Base-by-base conservation (phyloP, 2,888 invertebrate genomes). In the Rhingia rostrata region DNA sequence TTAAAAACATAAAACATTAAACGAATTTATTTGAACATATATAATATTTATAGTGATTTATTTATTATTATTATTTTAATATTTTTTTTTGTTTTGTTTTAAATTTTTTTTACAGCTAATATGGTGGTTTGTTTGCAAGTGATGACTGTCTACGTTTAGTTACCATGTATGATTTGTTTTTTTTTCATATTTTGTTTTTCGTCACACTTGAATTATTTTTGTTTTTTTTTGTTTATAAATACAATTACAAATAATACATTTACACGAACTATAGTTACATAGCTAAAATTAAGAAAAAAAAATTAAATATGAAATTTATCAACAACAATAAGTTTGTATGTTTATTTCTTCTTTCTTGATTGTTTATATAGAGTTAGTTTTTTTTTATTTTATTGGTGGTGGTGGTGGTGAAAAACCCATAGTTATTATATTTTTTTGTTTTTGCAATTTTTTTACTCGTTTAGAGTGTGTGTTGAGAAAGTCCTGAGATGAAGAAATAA, bases 111-210 rank as follows among this genome's bases (percentile, higher is more conserved):
- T 83, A 83, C 73, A 83, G 79, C 83, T 83, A 83, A 83, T 83
- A 83, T 83, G 83, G 83, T 83, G 83, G 83, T 83, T 83, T 83
- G 83, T 79, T 83, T 83, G 83, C 79, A 83, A 83, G 83, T 83
- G 83, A 83, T 83, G 83, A 83, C 83, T 83, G 51, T 83, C 73
- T 78, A 83, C 79, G 49, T 73, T 73, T 83, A 79, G 83, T 83
- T 83, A 83, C 83, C 83, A 83, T 83, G 51, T 66, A 69, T 51
- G 41, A 22, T 22, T 22, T 22, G 22, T 22, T 61, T 49, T 78
- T 54, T 72, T 67, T 54, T 66, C 64, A 22, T 22, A 22, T 22
- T 22, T 60, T 74, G 54, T 63, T 79, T 63, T 53, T 73, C 69
- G 78, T 83, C 83, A 83, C 83, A 83, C 79, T 83, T 79, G 83